Conservation (phyloP, 1,140 invertebrate genomes). For the Drosophila lowei region DNA sequence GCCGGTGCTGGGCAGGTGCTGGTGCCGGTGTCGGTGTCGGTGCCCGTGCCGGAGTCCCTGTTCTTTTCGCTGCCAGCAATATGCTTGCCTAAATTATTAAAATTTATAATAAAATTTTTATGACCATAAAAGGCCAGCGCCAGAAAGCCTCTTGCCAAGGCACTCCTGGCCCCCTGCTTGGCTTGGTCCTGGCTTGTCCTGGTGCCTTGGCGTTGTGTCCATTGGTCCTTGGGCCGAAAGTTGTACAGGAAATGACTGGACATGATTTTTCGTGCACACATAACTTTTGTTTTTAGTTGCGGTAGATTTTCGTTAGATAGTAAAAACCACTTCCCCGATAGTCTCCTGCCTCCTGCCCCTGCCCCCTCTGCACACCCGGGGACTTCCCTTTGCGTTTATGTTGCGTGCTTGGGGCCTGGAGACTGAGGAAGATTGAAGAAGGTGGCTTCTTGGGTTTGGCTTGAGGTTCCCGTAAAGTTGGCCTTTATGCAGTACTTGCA, state of each 20-base stretch:
- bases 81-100: slow-evolving; percentile 72
- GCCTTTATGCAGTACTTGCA: slow-evolving; percentile 42
- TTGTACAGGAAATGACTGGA: slow-evolving; percentile 75
- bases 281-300: slow-evolving; percentile 71
- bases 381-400: slow-evolving; percentile 12
- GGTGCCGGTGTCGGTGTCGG: background rate
- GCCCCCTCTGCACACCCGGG: background rate
- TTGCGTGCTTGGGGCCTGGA: slow-evolving; percentile 32
- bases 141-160: slow-evolving; percentile 27
- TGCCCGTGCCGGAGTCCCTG: background rate
- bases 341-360: background rate
- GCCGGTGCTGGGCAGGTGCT: background rate
- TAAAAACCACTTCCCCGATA: slow-evolving; percentile 50
- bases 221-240: slow-evolving; percentile 45
- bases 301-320: slow-evolving; percentile 50
- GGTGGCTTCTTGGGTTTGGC: background rate
- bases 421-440: background rate
- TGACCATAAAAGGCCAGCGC: slow-evolving; percentile 66
- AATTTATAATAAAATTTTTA: slow-evolving; percentile 79
- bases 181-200: background rate
- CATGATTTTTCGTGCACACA: slow-evolving; percentile 71
- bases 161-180: background rate
- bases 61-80: slow-evolving; percentile 43
- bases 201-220: slow-evolving; percentile 13
- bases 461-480: too few species aligned